Evolutionary conservation across 2,113 vertebrate genomes (phyloP).

Genomic region (Rhinogobius similis): DNA sequence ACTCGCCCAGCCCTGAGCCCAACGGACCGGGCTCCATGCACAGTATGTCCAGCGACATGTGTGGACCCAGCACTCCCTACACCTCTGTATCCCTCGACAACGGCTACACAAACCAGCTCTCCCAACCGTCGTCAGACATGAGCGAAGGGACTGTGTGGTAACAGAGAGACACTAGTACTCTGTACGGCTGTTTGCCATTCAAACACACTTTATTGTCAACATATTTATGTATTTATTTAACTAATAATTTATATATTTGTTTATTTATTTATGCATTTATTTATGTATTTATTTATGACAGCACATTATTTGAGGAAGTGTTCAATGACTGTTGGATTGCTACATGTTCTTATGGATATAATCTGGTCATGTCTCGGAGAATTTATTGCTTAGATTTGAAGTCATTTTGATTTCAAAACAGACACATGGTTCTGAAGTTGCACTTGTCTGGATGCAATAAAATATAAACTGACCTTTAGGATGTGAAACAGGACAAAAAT

Average conservation of each 20-base stretch:
- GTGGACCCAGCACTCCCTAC: constrained; percentile 89
- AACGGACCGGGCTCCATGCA: constrained; percentile 88
- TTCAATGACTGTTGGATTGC: background rate
- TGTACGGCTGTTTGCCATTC: constrained; percentile 22
- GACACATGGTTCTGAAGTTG: background rate
- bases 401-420: background rate
- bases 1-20: constrained; percentile 96
- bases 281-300: background rate
- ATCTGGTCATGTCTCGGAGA: background rate
- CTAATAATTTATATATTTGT: constrained; percentile 43
- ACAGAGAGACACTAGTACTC: constrained; percentile 53
- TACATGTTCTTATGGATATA: background rate
- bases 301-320: background rate
- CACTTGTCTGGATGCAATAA: background rate
- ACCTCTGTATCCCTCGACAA: constrained; percentile 89
- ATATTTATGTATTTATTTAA: constrained; percentile 42
- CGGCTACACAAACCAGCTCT: constrained; percentile 93
- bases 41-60: constrained; percentile 92
- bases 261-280: constrained; percentile 62
- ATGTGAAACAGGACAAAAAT: background rate
- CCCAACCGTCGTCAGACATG: constrained; percentile 92
- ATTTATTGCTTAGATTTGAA: background rate
- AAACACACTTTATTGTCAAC: background rate
- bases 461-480: background rate
- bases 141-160: constrained; percentile 97